Conservation (phyloP, 2,113 vertebrate genomes). For the Notothenia coriiceps region DNA sequence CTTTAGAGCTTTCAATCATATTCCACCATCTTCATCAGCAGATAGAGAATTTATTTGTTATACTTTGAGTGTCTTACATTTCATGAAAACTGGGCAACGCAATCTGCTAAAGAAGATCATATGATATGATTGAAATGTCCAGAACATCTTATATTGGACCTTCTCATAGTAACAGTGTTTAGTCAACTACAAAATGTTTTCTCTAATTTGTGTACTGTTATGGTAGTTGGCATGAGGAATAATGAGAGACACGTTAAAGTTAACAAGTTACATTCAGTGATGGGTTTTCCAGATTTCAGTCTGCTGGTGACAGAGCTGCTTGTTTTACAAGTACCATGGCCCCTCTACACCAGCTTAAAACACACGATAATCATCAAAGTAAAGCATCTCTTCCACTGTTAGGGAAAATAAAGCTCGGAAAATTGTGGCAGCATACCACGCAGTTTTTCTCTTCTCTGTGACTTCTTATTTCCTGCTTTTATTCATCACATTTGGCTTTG, state of each 20-base stretch:
- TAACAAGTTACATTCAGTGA: conserved; percentile 48
- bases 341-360: conserved; percentile 57
- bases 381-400: conserved; percentile 57
- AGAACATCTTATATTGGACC: neutral
- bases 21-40: conserved; percentile 6
- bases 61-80: neutral
- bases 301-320: conserved; percentile 42
- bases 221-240: neutral
- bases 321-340: conserved; percentile 53
- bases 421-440: conserved; percentile 42
- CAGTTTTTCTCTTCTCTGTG: conserved; percentile 19
- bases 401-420: conserved; percentile 39
- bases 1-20: neutral
- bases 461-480: conserved; percentile 51
- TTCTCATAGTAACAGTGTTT: neutral
- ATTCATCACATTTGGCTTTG: conserved; percentile 41
- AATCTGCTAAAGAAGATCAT: conserved; percentile 13
- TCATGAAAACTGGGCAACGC: conserved; percentile 5
- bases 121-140: conserved; percentile 1
- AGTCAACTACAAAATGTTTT: neutral
- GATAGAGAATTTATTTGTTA: neutral
- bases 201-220: conserved; percentile 6
- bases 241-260: neutral
- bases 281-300: conserved; percentile 68
- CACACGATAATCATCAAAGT: conserved; percentile 68